Base-by-base conservation (phyloP, 1,140 invertebrate genomes). In the Lasaia peninsularis region DNA sequence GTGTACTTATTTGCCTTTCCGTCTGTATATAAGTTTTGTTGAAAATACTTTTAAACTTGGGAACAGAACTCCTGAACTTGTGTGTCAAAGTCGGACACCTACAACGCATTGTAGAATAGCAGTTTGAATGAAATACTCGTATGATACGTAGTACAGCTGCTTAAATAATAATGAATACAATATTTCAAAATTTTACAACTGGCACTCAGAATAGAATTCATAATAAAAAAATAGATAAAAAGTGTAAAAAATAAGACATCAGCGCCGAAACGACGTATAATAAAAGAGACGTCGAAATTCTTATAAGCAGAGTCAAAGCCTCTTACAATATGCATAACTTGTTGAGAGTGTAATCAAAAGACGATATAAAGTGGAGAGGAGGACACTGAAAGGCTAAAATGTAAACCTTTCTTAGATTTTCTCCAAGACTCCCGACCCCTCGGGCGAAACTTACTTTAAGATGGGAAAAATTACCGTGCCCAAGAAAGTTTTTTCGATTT, bases 291-390 rank as follows among this genome's bases (percentile, higher is more conserved):
- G 69, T 71, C 83, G 62, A 79, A 86, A 82, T 76, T 78, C 77
- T 72, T 76, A 66, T 73, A 80, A 67, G 62, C 65, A 65, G 62
- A 67, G 69, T 65, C 67, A 70, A 80, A 81, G 65, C 80, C 78
- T 82, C 72, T 75, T 86, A 86, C 83, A 86, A 84, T 86, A 88
- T 88, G 83, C 85, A 88, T 86, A 88, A 88, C 83, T 88, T 88
- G 80, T 86, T 88, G 82, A 86, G 79, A 86, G 86, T 80, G 81
- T 86, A 88, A 88, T 88, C 86, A 88, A 88, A 88, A 86, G 81
- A 80, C 83, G 84, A 88, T 86, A 86, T 81, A 88, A 86, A 86
- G 82, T 80, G 73, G 80, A 79, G 78, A 76, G 72, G 76, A 86
- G 76, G 77, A 88, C 80, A 81, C 72, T 72, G 80, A 86, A 86